Evolutionary conservation across 64 coral and sea anemone genomes (phyloP), one percentile per base, ranked within the genome.

Genomic region (Montipora capricornis): DNA sequence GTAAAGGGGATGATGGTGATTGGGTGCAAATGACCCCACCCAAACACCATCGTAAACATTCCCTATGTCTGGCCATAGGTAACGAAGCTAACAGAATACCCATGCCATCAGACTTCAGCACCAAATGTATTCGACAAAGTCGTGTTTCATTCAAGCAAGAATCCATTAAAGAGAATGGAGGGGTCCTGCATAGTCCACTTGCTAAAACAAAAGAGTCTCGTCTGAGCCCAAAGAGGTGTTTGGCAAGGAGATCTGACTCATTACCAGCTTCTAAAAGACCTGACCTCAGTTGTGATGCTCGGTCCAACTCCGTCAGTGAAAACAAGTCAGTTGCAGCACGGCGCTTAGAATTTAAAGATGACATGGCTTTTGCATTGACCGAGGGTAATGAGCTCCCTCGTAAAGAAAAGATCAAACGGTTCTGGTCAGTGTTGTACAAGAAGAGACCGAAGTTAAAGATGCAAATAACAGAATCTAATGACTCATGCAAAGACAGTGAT

Each of bases 401-500:
- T 4, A 93, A 93, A 88, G 92, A 85, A 44, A 93, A 88, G 80
- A 49, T 93, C n/a, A 81, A 78, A 15, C 80, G 92, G 29, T 93
- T 93, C 60, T 93, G 83, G 84, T 88, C 92, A 66, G 87, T 93
- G 24, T 37, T 93, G 20, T 68, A 88, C 29, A 93, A 93, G 85
- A 93, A 93, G 74, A 59, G 92, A 71, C 61, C 84, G 44, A 87
- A 86, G 66, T 86, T 86, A 71, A 45, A n/a, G 9, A 20, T 50
- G 8, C 82, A 70, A 20, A 3, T 1, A 50, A 44, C 9, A 50
- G 64, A 71, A 52, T 69, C 17, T 71, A 64, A 73, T 20, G 82
- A 86, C 49, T 86, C 66, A 10, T 16, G n/a, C 0, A 71, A 73
- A 71, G 61, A 49, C n/a, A 22, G 0, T 50, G 64, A 82, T 44